Percentiles rank a stretch among this genome's conserved stretches.
phyloP scores from a whole-genome alignment of 2,888 invertebrate genomes.

The Chironomus tentans region DNA sequence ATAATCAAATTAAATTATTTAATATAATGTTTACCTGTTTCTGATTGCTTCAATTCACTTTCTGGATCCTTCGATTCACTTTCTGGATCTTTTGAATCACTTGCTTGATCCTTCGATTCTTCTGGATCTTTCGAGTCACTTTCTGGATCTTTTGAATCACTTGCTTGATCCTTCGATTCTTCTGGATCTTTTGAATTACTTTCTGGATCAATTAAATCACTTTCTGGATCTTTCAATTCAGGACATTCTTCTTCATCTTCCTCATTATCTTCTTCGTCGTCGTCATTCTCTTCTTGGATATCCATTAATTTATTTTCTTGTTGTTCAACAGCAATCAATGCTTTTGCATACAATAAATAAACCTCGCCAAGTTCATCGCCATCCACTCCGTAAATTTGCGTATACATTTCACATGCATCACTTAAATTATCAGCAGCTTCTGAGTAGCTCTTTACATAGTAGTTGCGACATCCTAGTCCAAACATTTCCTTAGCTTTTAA shows the following conservation, averaged over 20 bases:
- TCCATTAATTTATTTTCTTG: conserved; percentile 81
- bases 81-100: too few species aligned
- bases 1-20: too few species aligned
- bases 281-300: conserved; percentile 52
- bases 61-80: too few species aligned
- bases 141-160: too few species aligned
- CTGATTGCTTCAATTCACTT: too few species aligned
- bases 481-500: conserved; percentile 48
- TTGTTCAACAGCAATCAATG: conserved; percentile 54
- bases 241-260: conserved; percentile 46
- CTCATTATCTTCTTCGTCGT: conserved; percentile 44
- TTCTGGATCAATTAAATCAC: too few species aligned
- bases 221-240: background rate
- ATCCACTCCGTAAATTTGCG: conserved; percentile 66
- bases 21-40: too few species aligned
- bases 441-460: conserved; percentile 65
- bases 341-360: conserved; percentile 63
- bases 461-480: conserved; percentile 65
- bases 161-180: background rate
- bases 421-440: conserved; percentile 66
- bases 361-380: conserved; percentile 83
- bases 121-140: background rate
- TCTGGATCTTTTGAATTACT: background rate
- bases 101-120: background rate
- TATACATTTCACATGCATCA: conserved; percentile 61